These are phyloP conservation scores for Tringa solitaria DNA, from an alignment of 2,113 vertebrate genomes.

Conservation along the genomic window DNA sequence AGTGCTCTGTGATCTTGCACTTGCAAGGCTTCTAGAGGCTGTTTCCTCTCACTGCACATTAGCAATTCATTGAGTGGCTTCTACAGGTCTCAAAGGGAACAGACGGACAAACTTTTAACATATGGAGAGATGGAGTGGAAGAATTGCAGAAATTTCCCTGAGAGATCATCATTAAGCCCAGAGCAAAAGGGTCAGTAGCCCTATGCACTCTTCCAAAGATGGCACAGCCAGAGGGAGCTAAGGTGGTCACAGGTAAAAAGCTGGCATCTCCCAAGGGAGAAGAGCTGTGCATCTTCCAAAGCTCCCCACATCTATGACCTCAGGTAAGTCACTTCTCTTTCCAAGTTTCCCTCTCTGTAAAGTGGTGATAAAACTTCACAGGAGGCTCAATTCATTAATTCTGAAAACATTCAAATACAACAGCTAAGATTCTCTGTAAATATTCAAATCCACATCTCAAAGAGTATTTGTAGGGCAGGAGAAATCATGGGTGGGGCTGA, in stretches of 20 bases:
- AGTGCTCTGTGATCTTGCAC: conserved; percentile 13
- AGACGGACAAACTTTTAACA: neutral
- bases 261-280: neutral
- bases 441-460: conserved; percentile 2
- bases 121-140: neutral
- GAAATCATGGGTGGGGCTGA: neutral
- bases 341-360: neutral
- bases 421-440: neutral
- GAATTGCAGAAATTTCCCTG: neutral
- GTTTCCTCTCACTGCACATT: conserved; percentile 28
- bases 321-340: neutral
- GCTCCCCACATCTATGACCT: neutral
- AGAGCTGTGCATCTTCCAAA: neutral
- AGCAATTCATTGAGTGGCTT: conserved; percentile 32
- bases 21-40: conserved; percentile 1
- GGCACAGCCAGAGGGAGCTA: neutral
- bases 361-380: neutral
- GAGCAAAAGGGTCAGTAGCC: neutral
- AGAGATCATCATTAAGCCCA: neutral
- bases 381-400: neutral
- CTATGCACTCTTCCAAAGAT: neutral
- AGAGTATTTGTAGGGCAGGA: neutral
- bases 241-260: neutral
- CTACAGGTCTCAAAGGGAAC: neutral
- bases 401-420: neutral